These are phyloP conservation scores for Labrus mixtus DNA, from an alignment of 2,113 vertebrate species.

Conservation along the genomic window DNA sequence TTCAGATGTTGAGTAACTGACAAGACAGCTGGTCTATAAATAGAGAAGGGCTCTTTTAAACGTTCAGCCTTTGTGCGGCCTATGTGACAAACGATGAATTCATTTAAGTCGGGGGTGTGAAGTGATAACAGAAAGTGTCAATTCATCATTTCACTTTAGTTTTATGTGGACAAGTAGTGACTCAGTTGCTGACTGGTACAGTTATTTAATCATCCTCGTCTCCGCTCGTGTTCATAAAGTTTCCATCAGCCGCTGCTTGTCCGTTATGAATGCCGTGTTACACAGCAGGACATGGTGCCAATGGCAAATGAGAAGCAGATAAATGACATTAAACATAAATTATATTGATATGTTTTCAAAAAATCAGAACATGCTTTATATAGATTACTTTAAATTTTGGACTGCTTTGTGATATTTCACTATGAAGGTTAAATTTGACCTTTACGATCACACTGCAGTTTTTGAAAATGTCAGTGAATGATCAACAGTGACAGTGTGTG, in stretches of 20 bases:
- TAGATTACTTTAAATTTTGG: background rate
- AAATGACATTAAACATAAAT: background rate
- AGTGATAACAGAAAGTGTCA: conserved; percentile 53
- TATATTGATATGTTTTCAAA: background rate
- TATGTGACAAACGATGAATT: conserved; percentile 35
- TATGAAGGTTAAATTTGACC: background rate
- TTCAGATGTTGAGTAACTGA: conserved; percentile 48
- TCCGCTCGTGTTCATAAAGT: conserved; percentile 33
- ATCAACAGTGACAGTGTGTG: background rate
- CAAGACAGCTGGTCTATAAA: conserved; percentile 55
- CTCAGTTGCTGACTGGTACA: conserved; percentile 56
- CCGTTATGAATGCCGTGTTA: conserved; percentile 53
- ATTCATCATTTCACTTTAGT: conserved; percentile 58
- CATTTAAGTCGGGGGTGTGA: conserved; percentile 22
- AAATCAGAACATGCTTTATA: too few relatives aligned
- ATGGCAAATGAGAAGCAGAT: conserved; percentile 31
- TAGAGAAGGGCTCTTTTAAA: conserved; percentile 45
- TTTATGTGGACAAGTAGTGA: conserved; percentile 38
- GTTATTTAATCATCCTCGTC: conserved; percentile 51
- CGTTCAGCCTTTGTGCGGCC: background rate
- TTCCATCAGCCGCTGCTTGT: conserved; percentile 48
- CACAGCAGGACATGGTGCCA: conserved; percentile 17
- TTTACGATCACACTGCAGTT: background rate
- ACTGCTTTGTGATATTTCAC: background rate
- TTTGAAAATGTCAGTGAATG: background rate